Conservation (phyloP, 2,113 vertebrate genomes). For the Urocolius indicus region DNA sequence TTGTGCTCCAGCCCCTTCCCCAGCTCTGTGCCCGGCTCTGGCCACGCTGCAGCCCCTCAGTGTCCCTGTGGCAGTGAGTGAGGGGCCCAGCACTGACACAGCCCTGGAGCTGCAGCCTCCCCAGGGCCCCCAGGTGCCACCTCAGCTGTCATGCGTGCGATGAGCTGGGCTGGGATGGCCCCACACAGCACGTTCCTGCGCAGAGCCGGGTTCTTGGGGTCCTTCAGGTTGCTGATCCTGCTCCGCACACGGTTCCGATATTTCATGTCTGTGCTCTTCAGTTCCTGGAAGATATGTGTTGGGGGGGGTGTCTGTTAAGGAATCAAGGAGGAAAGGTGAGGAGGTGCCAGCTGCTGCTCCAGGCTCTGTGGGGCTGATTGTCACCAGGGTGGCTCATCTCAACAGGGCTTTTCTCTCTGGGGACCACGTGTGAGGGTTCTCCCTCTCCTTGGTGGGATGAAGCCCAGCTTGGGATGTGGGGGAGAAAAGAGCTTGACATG, state of each 20-base stretch:
- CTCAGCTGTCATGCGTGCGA: conserved; percentile 94
- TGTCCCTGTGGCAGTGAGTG: too few species aligned
- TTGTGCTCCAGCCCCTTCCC: too few species aligned
- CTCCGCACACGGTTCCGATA: conserved; percentile 96
- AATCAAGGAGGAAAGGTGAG: neutral
- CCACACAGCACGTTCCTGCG: conserved; percentile 89
- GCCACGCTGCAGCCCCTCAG: too few species aligned
- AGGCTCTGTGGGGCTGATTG: neutral
- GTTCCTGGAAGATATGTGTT: conserved; percentile 98
- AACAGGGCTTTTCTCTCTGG: neutral
- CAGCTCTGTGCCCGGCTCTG: too few species aligned
- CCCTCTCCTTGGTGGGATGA: neutral
- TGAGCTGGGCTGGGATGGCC: conserved; percentile 80
- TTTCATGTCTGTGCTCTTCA: conserved; percentile 93
- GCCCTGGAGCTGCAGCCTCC: too few species aligned
- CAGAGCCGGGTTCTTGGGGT: conserved; percentile 93
- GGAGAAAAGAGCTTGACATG: neutral
- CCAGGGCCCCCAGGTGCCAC: conserved; percentile 74
- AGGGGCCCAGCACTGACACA: too few species aligned
- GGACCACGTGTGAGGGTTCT: neutral
- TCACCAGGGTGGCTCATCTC: neutral
- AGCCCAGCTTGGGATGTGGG: neutral
- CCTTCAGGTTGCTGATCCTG: conserved; percentile 97
- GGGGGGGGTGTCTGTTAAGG: conserved; percentile 71
- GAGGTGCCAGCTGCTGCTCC: neutral